A percentile compares a stretch with the other conserved stretches of the same genome.
phyloP scores from a whole-genome alignment of 2,797 vertebrate genomes.

The Gambelia wislizenii region DNA sequence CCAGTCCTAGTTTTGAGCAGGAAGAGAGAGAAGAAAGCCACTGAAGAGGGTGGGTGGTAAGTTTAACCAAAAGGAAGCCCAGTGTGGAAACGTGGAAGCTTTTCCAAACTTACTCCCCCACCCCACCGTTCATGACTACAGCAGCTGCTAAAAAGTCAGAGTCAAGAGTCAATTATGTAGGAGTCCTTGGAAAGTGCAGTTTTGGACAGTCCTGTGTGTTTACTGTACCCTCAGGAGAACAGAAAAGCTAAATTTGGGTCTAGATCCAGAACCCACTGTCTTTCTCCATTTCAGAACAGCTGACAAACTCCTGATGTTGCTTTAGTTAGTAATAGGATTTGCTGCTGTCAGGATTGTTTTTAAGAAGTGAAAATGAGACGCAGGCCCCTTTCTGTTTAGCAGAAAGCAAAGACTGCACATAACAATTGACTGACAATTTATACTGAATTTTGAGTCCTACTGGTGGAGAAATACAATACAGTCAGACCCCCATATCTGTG shows the following conservation, averaged over 20 bases:
- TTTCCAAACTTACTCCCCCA: not conserved
- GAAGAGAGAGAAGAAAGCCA: not conserved
- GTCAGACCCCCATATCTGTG: too few relatives aligned
- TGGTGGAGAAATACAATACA: not conserved
- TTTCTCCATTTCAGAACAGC: slow-evolving; percentile 40
- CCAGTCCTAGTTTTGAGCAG: not conserved
- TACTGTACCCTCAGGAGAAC: slow-evolving; percentile 36
- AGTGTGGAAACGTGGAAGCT: not conserved
- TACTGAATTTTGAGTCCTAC: not conserved
- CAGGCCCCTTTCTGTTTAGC: not conserved
- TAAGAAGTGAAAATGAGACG: too few relatives aligned
- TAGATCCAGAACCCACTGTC: slow-evolving; percentile 33
- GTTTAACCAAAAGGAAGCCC: not conserved
- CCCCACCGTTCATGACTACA: not conserved
- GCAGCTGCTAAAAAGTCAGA: not conserved
- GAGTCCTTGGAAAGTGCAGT: not conserved
- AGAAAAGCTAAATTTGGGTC: slow-evolving; percentile 33
- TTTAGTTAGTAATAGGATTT: slow-evolving; percentile 32
- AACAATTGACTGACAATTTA: not conserved
- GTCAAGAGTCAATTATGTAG: not conserved
- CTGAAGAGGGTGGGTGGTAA: not conserved
- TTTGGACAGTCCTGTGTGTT: not conserved
- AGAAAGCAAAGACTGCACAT: not conserved
- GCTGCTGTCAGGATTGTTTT: not conserved
- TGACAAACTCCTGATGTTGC: slow-evolving; percentile 39